Conservation (phyloP, 2,113 vertebrate species). For the Dasyurus viverrinus region DNA sequence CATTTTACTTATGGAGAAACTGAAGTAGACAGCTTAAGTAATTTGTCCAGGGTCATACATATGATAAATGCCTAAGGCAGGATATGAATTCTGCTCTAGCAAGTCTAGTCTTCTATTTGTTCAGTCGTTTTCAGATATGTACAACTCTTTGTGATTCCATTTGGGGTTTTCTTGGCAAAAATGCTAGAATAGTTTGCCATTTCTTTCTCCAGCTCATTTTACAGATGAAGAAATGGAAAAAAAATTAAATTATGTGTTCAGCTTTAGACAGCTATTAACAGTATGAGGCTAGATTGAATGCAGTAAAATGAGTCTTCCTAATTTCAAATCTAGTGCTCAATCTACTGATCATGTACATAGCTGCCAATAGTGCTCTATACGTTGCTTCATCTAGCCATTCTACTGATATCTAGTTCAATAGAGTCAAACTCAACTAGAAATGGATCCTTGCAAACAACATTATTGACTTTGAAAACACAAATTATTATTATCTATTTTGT, state of each 20-base stretch:
- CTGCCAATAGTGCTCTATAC: neutral
- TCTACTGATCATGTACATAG: neutral
- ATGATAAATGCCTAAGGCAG: neutral
- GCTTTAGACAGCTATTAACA: too few relatives aligned
- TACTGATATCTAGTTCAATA: neutral
- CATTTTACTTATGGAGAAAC: neutral
- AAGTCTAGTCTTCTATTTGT: neutral
- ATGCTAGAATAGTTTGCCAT: neutral
- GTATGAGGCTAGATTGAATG: neutral
- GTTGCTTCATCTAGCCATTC: neutral
- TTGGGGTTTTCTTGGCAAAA: neutral
- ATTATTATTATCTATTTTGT: neutral
- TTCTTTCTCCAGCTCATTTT: neutral
- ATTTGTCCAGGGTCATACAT: neutral
- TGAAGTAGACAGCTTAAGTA: neutral
- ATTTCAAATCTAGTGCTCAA: neutral
- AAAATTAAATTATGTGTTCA: neutral
- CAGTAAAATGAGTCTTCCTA: neutral
- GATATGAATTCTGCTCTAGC: neutral
- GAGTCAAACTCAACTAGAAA: neutral
- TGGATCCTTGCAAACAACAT: neutral
- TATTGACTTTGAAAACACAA: neutral
- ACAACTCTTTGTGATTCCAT: neutral
- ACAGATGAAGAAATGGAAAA: neutral
- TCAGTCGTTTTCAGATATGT: neutral